Conservation (phyloP, 2,888 invertebrate genomes). For the Plusia festucae region DNA sequence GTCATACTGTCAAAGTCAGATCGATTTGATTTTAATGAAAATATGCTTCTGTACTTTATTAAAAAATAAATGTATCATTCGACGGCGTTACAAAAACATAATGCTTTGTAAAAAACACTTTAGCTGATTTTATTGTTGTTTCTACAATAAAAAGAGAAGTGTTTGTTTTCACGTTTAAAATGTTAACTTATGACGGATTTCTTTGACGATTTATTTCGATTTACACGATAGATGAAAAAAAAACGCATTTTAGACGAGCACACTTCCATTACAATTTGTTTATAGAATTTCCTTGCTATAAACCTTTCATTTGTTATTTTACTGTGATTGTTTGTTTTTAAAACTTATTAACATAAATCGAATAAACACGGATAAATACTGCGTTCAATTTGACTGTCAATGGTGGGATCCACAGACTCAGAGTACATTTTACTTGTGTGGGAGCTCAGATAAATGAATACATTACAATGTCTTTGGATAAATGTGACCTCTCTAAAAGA, state of each 20-base stretch:
- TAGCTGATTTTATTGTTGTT: not conserved
- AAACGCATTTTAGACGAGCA: no score
- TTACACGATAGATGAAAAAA: no score
- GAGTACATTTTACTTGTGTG: no score
- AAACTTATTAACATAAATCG: not conserved
- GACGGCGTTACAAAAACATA: not conserved
- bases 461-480: no score
- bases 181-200: not conserved
- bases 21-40: slow-evolving; percentile 19
- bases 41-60: slow-evolving; percentile 1
- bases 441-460: no score
- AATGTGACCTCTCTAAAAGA: no score
- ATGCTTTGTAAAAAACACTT: not conserved
- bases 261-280: no score
- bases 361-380: not conserved
- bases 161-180: not conserved
- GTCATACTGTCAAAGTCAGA: slow-evolving; percentile 75
- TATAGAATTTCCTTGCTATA: no score
- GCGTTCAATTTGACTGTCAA: no score
- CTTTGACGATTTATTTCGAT: no score
- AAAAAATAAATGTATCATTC: not conserved
- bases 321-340: not conserved
- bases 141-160: not conserved
- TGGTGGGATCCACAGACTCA: no score
- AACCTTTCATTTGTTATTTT: not conserved